Percentiles rank a stretch among this genome's conserved stretches.
phyloP scores from a whole-genome alignment of 2,888 invertebrate genomes.

The Agrotis ipsilon region DNA sequence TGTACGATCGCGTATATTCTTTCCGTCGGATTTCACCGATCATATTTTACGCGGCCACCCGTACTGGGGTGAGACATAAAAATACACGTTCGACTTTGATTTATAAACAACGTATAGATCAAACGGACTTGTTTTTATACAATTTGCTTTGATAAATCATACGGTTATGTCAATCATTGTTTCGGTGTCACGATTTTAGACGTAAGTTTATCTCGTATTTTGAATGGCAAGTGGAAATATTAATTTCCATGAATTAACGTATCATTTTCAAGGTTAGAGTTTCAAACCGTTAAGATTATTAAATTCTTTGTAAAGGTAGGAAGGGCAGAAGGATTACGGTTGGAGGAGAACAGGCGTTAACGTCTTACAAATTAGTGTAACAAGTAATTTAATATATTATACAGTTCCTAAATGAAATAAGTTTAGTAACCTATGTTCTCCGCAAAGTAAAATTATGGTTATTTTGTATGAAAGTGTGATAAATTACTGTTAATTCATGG shows the following conservation, averaged over 20 bases:
- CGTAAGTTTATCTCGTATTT: constrained; percentile 1
- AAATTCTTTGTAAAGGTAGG: too few species aligned
- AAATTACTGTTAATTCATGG: too few species aligned
- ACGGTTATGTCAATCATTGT: constrained; percentile 51
- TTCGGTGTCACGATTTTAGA: constrained; percentile 10
- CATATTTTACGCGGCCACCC: constrained; percentile 77
- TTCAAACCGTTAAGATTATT: background rate
- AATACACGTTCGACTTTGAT: constrained; percentile 76
- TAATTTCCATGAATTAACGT: too few species aligned
- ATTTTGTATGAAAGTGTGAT: too few species aligned
- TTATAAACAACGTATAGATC: constrained; percentile 75
- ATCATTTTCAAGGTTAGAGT: background rate
- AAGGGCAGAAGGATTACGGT: too few species aligned
- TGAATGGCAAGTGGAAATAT: background rate
- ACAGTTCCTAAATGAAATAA: too few species aligned
- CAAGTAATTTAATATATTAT: too few species aligned
- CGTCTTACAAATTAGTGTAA: too few species aligned
- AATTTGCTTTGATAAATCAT: constrained; percentile 70
- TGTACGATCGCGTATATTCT: constrained; percentile 72
- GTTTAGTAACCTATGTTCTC: too few species aligned
- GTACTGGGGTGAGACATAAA: constrained; percentile 74
- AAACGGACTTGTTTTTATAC: constrained; percentile 72
- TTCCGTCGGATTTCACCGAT: constrained; percentile 77
- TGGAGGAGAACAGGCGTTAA: too few species aligned
- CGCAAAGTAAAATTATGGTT: too few species aligned